These are phyloP conservation scores for Conistra vaccinii DNA, from an alignment of 2,888 invertebrate genomes.

Conservation along the genomic window DNA sequence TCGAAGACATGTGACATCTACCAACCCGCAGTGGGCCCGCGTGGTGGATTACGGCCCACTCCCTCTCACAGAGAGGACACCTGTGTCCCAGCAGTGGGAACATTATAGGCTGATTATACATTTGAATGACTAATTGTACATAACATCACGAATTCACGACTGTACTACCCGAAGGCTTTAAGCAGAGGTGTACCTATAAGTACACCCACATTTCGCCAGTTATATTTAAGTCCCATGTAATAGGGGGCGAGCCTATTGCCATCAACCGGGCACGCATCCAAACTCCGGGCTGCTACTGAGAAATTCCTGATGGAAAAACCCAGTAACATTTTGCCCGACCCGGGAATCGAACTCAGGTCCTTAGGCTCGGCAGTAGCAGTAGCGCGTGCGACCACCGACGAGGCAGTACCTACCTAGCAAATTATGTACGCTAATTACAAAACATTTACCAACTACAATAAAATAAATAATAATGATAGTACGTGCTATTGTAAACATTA, in stretches of 20 bases:
- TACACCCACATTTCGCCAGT: not conserved
- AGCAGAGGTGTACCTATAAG: not conserved
- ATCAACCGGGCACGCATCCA: not conserved
- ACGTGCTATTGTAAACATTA: not conserved
- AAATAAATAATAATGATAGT: slow-evolving; percentile 2
- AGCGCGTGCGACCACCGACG: not conserved
- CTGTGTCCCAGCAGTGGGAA: no score
- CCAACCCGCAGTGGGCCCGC: no score
- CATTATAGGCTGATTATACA: no score
- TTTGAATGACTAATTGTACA: no score
- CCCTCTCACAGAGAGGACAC: no score
- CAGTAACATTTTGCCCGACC: not conserved
- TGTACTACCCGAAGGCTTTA: not conserved
- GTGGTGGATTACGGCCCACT: no score
- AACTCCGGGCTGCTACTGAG: not conserved
- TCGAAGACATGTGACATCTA: no score
- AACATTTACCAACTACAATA: not conserved
- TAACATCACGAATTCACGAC: no score
- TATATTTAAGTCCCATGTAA: not conserved
- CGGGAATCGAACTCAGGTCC: not conserved
- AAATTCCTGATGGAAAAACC: not conserved
- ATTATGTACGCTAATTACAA: not conserved
- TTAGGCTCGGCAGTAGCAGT: not conserved
- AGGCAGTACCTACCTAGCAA: not conserved
- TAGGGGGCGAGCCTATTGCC: not conserved